Conservation (phyloP, 2,888 invertebrate species). For the Sminthurides aquaticus region DNA sequence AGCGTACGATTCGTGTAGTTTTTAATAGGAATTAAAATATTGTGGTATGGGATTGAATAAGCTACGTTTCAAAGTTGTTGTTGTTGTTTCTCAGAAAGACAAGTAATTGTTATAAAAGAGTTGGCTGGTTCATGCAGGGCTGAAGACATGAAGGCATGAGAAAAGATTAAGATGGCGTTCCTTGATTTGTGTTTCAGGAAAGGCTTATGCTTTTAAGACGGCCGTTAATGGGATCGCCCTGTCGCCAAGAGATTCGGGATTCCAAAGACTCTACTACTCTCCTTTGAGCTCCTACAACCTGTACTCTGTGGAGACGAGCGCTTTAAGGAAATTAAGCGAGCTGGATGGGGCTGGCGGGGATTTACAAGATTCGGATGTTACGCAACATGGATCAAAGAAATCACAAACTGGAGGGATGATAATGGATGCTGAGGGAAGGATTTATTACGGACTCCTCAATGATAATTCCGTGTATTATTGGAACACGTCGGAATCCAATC, state of each 20-base stretch:
- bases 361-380: conserved; percentile 52
- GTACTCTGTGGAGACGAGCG: conserved; percentile 59
- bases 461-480: conserved; percentile 38
- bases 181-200: not conserved
- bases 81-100: too few relatives aligned
- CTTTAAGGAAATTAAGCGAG: conserved; percentile 48
- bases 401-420: conserved; percentile 68
- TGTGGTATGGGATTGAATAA: too few relatives aligned
- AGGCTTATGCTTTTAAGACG: not conserved
- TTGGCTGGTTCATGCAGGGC: too few relatives aligned
- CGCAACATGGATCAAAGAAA: conserved; percentile 56
- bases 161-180: not conserved
- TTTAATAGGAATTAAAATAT: too few relatives aligned
- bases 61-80: too few relatives aligned
- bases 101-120: too few relatives aligned
- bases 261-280: conserved; percentile 59
- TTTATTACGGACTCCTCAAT: conserved; percentile 61
- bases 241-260: conserved; percentile 58
- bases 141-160: not conserved
- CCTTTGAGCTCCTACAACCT: conserved; percentile 62
- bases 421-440: conserved; percentile 62
- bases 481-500: conserved; percentile 50
- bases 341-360: not conserved
- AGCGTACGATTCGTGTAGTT: too few relatives aligned
- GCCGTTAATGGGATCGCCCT: conserved; percentile 49